Percentiles rank a stretch among this genome's conserved stretches.
phyloP scores from a whole-genome alignment of 2,888 invertebrate species.

The Agelastica alni region DNA sequence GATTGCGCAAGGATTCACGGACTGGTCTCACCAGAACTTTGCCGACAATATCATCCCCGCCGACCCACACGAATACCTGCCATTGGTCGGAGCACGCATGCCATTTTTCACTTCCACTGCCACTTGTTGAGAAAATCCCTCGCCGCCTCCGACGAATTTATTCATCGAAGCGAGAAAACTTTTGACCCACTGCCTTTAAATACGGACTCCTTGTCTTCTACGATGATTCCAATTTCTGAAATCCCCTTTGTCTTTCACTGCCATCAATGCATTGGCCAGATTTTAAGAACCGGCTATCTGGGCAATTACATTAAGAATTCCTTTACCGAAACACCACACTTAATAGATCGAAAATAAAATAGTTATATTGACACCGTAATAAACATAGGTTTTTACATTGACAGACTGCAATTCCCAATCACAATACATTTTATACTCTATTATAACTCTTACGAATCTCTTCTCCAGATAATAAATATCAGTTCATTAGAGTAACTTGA shows the following conservation, averaged over 20 bases:
- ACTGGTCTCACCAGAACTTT: constrained; percentile 48
- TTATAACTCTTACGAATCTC: too few relatives aligned
- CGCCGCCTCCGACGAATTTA: constrained; percentile 32
- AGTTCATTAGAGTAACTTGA: too few relatives aligned
- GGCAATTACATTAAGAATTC: too few relatives aligned
- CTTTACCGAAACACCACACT: too few relatives aligned
- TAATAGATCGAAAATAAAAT: too few relatives aligned
- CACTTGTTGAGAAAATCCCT: constrained; percentile 44
- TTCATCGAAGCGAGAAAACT: constrained; percentile 32
- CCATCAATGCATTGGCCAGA: neutral
- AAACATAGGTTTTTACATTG: too few relatives aligned
- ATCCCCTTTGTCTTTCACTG: constrained; percentile 1
- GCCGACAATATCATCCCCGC: constrained; percentile 50
- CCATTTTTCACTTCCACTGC: constrained; percentile 42
- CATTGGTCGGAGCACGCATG: constrained; percentile 52
- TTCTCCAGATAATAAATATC: too few relatives aligned
- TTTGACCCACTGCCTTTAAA: constrained; percentile 33
- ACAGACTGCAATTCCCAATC: too few relatives aligned
- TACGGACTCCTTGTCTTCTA: constrained; percentile 1
- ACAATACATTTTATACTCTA: too few relatives aligned
- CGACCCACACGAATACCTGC: constrained; percentile 46
- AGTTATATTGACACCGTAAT: too few relatives aligned
- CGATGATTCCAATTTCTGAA: neutral
- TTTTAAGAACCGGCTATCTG: neutral
- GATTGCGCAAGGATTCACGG: constrained; percentile 51